Evolutionary conservation across 2,888 invertebrate species (phyloP).

Genomic region (Patella caerulea): DNA sequence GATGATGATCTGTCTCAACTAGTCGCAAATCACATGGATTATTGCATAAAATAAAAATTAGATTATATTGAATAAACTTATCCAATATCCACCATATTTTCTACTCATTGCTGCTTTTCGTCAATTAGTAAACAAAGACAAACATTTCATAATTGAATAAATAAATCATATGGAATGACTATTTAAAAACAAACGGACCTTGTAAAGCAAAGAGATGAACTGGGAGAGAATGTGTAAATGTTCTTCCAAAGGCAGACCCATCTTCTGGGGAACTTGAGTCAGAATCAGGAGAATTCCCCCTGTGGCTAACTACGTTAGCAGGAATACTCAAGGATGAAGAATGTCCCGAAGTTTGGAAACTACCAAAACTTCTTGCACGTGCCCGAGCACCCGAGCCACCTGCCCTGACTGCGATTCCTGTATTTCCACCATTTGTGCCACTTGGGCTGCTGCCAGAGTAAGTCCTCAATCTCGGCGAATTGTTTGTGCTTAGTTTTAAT

Average conservation of each 20-base stretch:
- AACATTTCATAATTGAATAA: too few species aligned
- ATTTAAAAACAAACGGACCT: constrained; percentile 48
- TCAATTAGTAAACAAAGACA: too few species aligned
- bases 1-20: too few species aligned
- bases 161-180: too few species aligned
- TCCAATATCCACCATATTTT: too few species aligned
- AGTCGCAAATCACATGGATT: too few species aligned
- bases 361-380: constrained; percentile 64
- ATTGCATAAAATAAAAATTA: too few species aligned
- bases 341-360: constrained; percentile 55
- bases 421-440: constrained; percentile 50
- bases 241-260: constrained; percentile 46
- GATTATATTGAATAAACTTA: too few species aligned
- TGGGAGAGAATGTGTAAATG: constrained; percentile 63
- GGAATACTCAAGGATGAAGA: constrained; percentile 62
- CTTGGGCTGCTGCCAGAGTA: constrained; percentile 58
- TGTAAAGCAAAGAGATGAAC: constrained; percentile 68
- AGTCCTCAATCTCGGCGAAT: constrained; percentile 59
- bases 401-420: constrained; percentile 51
- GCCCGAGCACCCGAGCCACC: constrained; percentile 48
- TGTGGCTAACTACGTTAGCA: constrained; percentile 56
- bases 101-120: too few species aligned
- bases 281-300: constrained; percentile 66
- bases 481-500: constrained; percentile 63
- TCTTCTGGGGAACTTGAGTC: constrained; percentile 69